Conservation (phyloP, 2,797 vertebrate species). For the Clarias pachynema region DNA sequence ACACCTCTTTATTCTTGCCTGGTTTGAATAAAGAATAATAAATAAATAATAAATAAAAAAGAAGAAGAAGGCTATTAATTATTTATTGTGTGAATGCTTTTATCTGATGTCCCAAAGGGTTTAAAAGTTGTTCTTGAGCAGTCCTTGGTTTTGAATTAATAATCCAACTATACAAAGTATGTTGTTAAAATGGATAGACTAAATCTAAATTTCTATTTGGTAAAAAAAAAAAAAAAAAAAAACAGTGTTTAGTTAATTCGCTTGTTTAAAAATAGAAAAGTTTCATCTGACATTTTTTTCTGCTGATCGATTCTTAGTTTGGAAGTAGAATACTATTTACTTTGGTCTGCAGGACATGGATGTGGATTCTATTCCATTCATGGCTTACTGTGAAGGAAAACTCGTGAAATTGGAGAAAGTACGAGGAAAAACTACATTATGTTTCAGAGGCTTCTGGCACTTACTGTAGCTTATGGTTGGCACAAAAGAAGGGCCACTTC, state of each 20-base stretch:
- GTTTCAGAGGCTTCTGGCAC: not conserved
- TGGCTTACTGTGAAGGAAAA: not conserved
- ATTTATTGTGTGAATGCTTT: not conserved
- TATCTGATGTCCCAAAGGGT: not conserved
- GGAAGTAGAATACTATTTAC: slow-evolving; percentile 63
- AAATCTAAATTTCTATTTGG: not conserved
- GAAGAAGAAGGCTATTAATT: not conserved
- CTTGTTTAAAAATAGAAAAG: slow-evolving; percentile 32
- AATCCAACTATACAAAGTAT: not conserved
- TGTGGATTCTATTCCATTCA: not conserved
- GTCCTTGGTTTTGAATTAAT: not conserved
- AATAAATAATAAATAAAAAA: too few species aligned
- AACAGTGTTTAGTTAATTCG: not conserved
- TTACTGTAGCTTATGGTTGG: not conserved
- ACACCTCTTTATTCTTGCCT: not conserved
- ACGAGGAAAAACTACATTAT: not conserved
- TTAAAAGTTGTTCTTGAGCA: not conserved
- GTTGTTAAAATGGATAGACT: not conserved
- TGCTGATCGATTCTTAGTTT: slow-evolving; percentile 50
- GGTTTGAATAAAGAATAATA: not conserved
- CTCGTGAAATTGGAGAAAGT: not conserved
- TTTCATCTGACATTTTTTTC: slow-evolving; percentile 44
- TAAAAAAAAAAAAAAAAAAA: not conserved
- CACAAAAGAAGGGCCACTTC: slow-evolving; percentile 1
- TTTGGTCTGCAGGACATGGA: not conserved